Evolutionary conservation across 2,113 vertebrate species (phyloP).

Genomic region (Protobothrops flavoviridis): DNA sequence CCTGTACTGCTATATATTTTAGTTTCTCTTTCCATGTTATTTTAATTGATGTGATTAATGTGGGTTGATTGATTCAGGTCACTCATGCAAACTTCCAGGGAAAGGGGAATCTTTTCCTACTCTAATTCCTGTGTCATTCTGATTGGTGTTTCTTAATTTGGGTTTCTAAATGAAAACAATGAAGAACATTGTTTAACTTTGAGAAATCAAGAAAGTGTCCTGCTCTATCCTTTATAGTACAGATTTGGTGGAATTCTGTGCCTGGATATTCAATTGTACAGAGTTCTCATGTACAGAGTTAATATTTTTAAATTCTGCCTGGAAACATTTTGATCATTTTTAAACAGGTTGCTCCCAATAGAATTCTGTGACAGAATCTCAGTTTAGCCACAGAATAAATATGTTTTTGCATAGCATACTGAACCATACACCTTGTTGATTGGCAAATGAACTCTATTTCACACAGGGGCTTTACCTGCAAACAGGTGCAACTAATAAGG

Average conservation of each 20-base stretch:
- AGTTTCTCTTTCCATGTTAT: slow-evolving; percentile 30
- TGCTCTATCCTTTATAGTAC: neutral
- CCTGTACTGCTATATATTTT: slow-evolving; percentile 59
- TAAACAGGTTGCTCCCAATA: neutral
- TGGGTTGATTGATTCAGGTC: slow-evolving; percentile 30
- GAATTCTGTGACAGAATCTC: neutral
- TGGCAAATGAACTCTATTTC: neutral
- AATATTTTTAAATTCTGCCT: neutral
- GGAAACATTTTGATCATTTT: neutral
- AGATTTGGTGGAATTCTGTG: neutral
- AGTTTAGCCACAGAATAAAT: neutral
- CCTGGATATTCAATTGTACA: neutral
- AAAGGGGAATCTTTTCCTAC: slow-evolving; percentile 58
- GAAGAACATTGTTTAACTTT: neutral
- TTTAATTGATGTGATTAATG: neutral
- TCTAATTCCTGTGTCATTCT: slow-evolving; percentile 64
- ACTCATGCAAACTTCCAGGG: slow-evolving; percentile 47
- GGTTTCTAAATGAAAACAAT: slow-evolving; percentile 47
- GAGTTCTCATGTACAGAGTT: neutral
- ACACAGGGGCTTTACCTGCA: neutral
- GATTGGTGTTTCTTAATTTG: slow-evolving; percentile 61
- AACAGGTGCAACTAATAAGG: neutral
- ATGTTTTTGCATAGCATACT: neutral
- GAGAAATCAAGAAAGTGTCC: neutral
- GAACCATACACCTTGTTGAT: neutral